These are phyloP conservation scores for Forbesichthys papilliferus DNA, from an alignment of 2,113 vertebrate species.

Conservation along the genomic window DNA sequence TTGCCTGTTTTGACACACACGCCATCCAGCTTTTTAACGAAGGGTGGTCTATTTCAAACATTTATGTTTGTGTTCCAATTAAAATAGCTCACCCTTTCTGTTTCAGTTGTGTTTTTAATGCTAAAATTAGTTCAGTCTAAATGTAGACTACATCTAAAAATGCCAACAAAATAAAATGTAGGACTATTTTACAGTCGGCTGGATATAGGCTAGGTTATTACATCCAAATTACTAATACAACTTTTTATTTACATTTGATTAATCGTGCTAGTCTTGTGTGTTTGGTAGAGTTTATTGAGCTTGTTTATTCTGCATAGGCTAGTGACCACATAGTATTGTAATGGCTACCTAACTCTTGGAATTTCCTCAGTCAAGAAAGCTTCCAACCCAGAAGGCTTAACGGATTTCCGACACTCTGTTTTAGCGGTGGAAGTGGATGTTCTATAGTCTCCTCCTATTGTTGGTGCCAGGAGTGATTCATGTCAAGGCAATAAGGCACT, in stretches of 20 bases:
- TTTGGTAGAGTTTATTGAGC: conserved; percentile 40
- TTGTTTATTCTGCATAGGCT: conserved; percentile 44
- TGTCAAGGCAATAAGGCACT: conserved; percentile 66
- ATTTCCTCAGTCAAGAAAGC: conserved; percentile 54
- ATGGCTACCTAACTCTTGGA: conserved; percentile 58
- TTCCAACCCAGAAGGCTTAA: conserved; percentile 15
- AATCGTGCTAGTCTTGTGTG: conserved; percentile 42
- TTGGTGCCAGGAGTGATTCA: conserved; percentile 75
- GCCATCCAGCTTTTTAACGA: no score
- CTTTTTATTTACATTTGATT: conserved; percentile 61
- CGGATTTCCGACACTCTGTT: conserved; percentile 17
- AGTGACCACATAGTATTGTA: conserved; percentile 61
- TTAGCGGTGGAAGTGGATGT: conserved; percentile 33
- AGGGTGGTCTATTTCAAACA: no score
- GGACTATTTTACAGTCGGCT: no score
- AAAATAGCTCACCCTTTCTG: no score
- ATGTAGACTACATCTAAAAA: no score
- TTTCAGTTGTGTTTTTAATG: no score
- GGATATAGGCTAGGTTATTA: no score
- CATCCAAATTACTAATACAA: conserved; percentile 50
- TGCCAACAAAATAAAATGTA: no score
- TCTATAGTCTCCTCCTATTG: conserved; percentile 56
- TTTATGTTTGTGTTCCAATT: no score
- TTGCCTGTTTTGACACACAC: no score
- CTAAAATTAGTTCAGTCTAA: no score